A percentile compares a stretch with the other conserved stretches of the same genome.
These are phyloP conservation scores for Steatocranus sp. DNA, from an alignment of 2,797 vertebrate genomes.

Conservation along the genomic window DNA sequence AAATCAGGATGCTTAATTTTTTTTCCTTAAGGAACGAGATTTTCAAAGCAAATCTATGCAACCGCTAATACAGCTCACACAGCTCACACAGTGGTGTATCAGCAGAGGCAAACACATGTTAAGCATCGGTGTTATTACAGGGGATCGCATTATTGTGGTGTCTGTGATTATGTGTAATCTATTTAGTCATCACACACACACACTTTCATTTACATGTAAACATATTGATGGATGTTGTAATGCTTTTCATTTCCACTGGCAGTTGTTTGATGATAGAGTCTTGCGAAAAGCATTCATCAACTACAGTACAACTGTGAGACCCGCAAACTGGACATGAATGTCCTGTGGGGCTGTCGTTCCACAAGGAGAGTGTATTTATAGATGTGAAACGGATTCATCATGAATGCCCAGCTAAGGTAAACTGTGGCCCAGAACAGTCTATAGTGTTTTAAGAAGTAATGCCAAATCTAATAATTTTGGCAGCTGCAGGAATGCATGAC, in stretches of 20 bases:
- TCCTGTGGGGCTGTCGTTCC: constrained; percentile 4
- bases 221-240: constrained; percentile 22
- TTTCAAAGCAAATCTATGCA: neutral
- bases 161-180: constrained; percentile 17
- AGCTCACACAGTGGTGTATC: neutral
- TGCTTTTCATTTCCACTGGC: constrained; percentile 36
- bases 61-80: neutral
- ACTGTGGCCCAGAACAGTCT: constrained; percentile 12
- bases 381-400: constrained; percentile 21
- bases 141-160: neutral
- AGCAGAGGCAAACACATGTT: constrained; percentile 1
- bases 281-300: constrained; percentile 31
- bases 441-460: constrained; percentile 24
- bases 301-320: constrained; percentile 15
- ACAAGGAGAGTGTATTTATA: constrained; percentile 22
- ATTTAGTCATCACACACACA: constrained; percentile 12
- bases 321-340: constrained; percentile 6
- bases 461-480: constrained; percentile 39
- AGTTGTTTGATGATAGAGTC: constrained; percentile 28
- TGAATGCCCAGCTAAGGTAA: constrained; percentile 25
- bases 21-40: neutral
- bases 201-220: constrained; percentile 1
- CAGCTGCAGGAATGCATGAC: constrained; percentile 44
- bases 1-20: neutral
- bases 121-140: neutral